Evolutionary conservation across 2,888 invertebrate species (phyloP), one percentile per base, ranked within the genome.

Genomic region (Bombylius major): DNA sequence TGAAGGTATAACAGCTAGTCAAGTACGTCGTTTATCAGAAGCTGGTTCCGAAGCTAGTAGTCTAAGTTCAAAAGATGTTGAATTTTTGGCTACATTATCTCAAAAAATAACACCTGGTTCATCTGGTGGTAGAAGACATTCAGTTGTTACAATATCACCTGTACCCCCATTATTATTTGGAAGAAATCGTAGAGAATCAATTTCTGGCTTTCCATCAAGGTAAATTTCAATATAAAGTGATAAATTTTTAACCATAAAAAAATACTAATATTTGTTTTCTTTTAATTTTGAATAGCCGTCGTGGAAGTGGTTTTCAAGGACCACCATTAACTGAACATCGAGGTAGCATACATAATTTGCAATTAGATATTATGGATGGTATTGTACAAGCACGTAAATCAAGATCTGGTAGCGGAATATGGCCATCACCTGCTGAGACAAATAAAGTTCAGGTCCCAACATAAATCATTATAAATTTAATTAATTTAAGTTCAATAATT

Each of bases 301-400:
- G 73, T 34, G 72, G 72, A 57, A 73, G 73, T 50, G 74, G 70
- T 45, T 65, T 76, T n/a, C 69, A 72, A 48, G 86, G 87, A 64
- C 84, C 87, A 52, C 83, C 88, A 58, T 80, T 87, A 57, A 84
- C 84, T 58, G 85, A 85, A 65, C 77, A 83, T 58, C 73, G 79
- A 51, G 87, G 89, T 58, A 89, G 89, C 71, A 81, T 85, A 53
- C 89, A 89, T 71, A 90, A 89, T 69, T 78, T 90, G 44, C 89
- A 89, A 68, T 75, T 90, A 65, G 90, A 90, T 69, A 89, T 90
- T 62, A 89, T 90, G 89, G 90, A 90, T 67, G 89, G 90, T 63
- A 90, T 90, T 64, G 87, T 87, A 33, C 83, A 85, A 66, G 83
- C 87, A 33, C 80, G 87, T 58, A 89, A 89, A 77, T 53, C 39